phyloP scores from a whole-genome alignment of 2,113 vertebrate genomes.

The Sarotherodon lohbergeri region DNA sequence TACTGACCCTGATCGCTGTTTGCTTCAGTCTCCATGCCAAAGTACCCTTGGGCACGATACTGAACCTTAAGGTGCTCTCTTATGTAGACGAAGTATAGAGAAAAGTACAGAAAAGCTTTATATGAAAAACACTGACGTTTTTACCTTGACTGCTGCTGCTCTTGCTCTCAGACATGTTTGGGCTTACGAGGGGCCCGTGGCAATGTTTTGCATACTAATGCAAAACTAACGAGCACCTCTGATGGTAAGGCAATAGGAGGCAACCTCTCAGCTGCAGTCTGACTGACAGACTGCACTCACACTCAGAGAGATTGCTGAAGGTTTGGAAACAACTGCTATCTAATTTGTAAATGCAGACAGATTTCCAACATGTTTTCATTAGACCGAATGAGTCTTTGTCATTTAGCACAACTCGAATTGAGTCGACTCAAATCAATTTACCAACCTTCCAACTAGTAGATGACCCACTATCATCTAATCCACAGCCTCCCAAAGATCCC shows the following conservation, averaged over 20 bases:
- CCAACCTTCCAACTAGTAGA: neutral
- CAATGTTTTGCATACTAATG: neutral
- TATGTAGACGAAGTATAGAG: neutral
- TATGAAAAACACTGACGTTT: neutral
- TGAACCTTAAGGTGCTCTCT: neutral
- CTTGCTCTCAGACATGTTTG: neutral
- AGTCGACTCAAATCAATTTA: neutral
- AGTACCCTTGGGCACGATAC: neutral
- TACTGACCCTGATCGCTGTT: neutral
- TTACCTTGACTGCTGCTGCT: neutral
- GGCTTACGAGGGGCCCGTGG: neutral
- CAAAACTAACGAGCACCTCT: neutral
- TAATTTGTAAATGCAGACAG: neutral
- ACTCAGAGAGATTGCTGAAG: neutral
- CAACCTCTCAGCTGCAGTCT: neutral
- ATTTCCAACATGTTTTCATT: neutral
- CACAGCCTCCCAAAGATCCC: neutral
- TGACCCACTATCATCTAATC: neutral
- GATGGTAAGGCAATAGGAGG: neutral
- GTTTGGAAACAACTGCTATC: neutral
- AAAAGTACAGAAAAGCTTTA: neutral
- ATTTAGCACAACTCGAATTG: neutral
- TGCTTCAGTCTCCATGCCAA: neutral
- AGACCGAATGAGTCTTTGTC: fast-evolving
- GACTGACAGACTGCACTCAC: neutral